Base-by-base conservation (phyloP, 1,140 invertebrate species). In the Stenopsyche tienmushanensis region DNA sequence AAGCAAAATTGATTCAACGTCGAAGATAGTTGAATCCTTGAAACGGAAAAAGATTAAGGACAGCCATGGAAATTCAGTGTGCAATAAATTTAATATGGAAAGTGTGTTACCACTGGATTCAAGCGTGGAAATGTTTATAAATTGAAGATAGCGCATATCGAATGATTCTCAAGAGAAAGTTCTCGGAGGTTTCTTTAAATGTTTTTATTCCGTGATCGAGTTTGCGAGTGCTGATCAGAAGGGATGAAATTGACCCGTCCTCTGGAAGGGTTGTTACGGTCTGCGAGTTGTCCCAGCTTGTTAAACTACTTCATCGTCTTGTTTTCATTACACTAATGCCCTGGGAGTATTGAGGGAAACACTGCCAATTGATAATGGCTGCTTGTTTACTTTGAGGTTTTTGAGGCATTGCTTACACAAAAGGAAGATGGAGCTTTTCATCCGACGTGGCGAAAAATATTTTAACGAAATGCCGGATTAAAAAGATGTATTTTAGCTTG, bases 281-380 rank as follows among this genome's bases (percentile, higher is more conserved):
- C 54, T 21, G 52, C 26, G 24, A 25, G 24, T 26, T 39, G 52
- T 55, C 52, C 52, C 52, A n/a, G 26, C 15, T 55, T 20, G 53
- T 55, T 57, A 26, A 29, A 57, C 34, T 57, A 15, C 39, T 39
- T 42, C 54, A 42, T 57, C 54, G 34, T 57, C 54, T 57, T 57
- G 54, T 57, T 57, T 57, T 57, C 54, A 57, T 57, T 57, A 57
- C 34, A 18, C 54, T 57, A 57, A 57, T 57, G 54, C 54, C 54
- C 39, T 23, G n/a, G 34, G 26, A 17, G 8, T 34, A 5, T 50
- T 50, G n/a, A 26, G 50, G 50, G 10, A 53, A 26, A 8, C 52
- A 34, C 21, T 42, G 54, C 34, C 54, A 29, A 42, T 57, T 42
- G 54, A 57, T 57, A 57, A 57, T 23, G 54, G 52, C 15, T 29